A percentile compares a stretch with the other conserved stretches of the same genome.
Conservation (phyloP, 2,888 invertebrate species). For the Sabellastarte sp. region DNA sequence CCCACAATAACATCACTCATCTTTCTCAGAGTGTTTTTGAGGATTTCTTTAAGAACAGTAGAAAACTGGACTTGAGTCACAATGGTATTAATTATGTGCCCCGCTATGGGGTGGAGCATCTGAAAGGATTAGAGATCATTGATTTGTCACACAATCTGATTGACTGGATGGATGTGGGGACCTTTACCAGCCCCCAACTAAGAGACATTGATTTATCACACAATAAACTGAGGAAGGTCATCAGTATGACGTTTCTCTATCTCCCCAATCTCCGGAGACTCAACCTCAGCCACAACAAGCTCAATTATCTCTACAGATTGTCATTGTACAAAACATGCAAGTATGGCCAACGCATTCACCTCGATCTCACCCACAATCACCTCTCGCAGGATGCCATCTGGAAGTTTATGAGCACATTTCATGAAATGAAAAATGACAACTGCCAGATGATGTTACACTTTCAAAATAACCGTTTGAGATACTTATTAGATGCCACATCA, state of each 20-base stretch:
- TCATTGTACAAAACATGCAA: slow-evolving; percentile 29
- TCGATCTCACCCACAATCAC: slow-evolving; percentile 20
- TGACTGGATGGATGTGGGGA: slow-evolving; percentile 30
- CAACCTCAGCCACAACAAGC: slow-evolving; percentile 23
- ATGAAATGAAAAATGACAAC: slow-evolving; percentile 17
- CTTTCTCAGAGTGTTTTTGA: slow-evolving; percentile 16
- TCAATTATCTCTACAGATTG: slow-evolving; percentile 28
- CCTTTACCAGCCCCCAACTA: slow-evolving; percentile 26
- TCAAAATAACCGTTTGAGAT: slow-evolving; percentile 16
- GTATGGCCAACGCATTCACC: slow-evolving; percentile 11
- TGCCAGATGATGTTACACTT: slow-evolving; percentile 16
- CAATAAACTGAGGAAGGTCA: slow-evolving; percentile 24
- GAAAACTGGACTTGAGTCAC: neutral
- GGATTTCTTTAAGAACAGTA: neutral
- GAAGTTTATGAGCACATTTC: slow-evolving; percentile 24
- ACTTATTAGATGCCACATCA: slow-evolving; percentile 4
- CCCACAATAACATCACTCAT: slow-evolving; percentile 20
- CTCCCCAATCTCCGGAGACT: slow-evolving; percentile 18
- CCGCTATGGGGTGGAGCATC: slow-evolving; percentile 18
- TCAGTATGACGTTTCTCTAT: slow-evolving; percentile 31
- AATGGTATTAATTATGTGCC: slow-evolving; percentile 11
- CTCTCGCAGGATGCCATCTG: slow-evolving; percentile 19
- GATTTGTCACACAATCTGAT: slow-evolving; percentile 23
- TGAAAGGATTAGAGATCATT: slow-evolving; percentile 15
- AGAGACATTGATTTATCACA: slow-evolving; percentile 19